Evolutionary conservation across 2,797 vertebrate genomes (phyloP), one percentile per base, ranked within the genome.

Genomic region (Aselliscus stoliczkanus): DNA sequence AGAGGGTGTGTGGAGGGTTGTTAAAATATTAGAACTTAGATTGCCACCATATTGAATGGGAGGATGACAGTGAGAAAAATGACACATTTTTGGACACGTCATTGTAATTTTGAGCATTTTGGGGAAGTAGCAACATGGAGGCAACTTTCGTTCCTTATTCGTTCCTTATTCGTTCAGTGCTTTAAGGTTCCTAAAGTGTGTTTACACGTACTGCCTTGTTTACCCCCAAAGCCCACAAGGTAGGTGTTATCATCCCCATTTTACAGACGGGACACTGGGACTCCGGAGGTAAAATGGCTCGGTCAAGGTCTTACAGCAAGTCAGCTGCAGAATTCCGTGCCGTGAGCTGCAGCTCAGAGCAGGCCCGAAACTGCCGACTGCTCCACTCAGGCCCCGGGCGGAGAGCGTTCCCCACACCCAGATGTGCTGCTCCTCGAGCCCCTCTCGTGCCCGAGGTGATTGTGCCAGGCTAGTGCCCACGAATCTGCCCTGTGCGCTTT

Each of bases 21-120:
- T 25, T 15, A 42, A 6, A 42, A 42, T 4, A 7, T 21, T 37
- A 25, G 72, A 29, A 64, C 14, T 20, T 1, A 25, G 50, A 1
- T 42, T 1, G 23, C 42, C 20, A 31, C 60, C 47, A 0, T 15
- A 4, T 18, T 4, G 56, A 17, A 12, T 1, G 29, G 84, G 21
- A 81, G 14, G 60, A 18, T 3, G 54, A 2, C 25, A 1, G 0
- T 6, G 69, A 75, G 27, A 17, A 54, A 52, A 44, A 20, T 0
- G n/a, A 27, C 10, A 0, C 14, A 0, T 25, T 21, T 62, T 20
- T 50, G 15, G 39, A 56, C 4, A 7, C 12, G 0, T 2, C 2
- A 1, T 4, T 39, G 34, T 21, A 1, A 17, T 21, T 47, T 10
- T 47, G 60, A 64, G 65, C 23, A 0, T 39, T 81, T 25, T 17